phyloP scores from a whole-genome alignment of 92 coral and sea anemone genomes.

The Parazoanthus darwini region DNA sequence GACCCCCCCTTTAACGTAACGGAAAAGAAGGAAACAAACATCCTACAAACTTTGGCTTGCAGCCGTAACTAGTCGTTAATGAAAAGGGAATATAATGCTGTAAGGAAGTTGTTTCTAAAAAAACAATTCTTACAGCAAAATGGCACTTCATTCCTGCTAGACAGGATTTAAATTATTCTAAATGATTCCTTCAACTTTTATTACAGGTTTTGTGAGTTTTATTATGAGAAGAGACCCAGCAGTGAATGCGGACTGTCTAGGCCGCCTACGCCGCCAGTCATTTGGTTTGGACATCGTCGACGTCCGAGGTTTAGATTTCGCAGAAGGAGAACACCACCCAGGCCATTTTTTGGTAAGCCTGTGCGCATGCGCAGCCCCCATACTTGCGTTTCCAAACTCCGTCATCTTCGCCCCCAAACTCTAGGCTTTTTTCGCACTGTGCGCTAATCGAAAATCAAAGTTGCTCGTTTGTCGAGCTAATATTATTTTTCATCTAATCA shows the following conservation, averaged over 20 bases:
- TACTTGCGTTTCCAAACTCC: too few relatives aligned
- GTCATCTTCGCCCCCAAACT: too few relatives aligned
- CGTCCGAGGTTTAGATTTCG: neutral
- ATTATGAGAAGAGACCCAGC: constrained; percentile 62
- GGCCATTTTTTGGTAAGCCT: neutral
- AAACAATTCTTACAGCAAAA: neutral
- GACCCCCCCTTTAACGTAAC: too few relatives aligned
- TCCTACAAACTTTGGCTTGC: neutral
- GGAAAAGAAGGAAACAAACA: too few relatives aligned
- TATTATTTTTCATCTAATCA: too few relatives aligned
- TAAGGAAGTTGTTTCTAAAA: too few relatives aligned
- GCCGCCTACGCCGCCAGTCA: neutral
- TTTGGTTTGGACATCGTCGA: neutral
- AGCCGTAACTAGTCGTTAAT: neutral
- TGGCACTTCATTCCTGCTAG: constrained; percentile 26
- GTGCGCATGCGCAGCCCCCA: too few relatives aligned
- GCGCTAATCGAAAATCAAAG: too few relatives aligned
- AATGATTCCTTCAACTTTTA: neutral
- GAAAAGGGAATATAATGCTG: too few relatives aligned
- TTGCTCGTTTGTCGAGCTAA: too few relatives aligned
- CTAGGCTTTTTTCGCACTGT: too few relatives aligned
- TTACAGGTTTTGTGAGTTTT: constrained; percentile 45
- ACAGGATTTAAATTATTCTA: neutral
- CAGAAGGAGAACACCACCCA: neutral
- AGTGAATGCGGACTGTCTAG: constrained; percentile 1